Evolutionary conservation across 2,888 invertebrate genomes (phyloP), one percentile per base, ranked within the genome.

Genomic region (Thera obeliscata): DNA sequence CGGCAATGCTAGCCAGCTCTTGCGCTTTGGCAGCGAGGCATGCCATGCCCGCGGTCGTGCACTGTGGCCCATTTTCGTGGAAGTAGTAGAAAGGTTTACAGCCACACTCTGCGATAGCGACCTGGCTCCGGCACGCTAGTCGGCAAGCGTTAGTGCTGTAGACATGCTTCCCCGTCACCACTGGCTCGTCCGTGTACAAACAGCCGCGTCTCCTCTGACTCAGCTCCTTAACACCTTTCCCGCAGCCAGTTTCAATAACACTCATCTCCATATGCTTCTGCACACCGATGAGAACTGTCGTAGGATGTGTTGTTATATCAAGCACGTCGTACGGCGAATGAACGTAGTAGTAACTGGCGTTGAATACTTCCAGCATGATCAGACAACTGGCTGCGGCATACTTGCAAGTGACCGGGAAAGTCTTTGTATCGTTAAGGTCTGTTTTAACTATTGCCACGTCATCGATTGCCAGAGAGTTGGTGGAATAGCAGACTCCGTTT

Each of bases 41-140:
- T 3, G 86, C 77, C 86, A 95, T 89, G 2, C 95, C 95, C 0
- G 86, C 79, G 0, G 94, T 78, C 36, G 89, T 85, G 76, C 95
- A 95, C 0, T 80, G 68, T 60, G 88, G 89, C 8, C 94, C 83
- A 94, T 95, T 92, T 76, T 94, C 91, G 74, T 94, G 94, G 61
- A 93, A 90, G 73, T 95, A 95, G 77, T 95, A 95, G 72, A 94
- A 95, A 0, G 95, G 95, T 38, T 88, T 89, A 76, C 96, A 96
- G 0, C 94, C 94, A 72, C 96, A 95, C 3, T 93, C 76, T 57
- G 93, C 82, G 54, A 93, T 65, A 0, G 94, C 93, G 7, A 94
- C 70, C 41, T 84, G 82, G 74, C 94, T 94, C 9, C 95, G 85
- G 75, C 95, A 96, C 0, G 91, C 79, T 63, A 94, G 87, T 8